Evolutionary conservation across 35 echinoderm and acorn worm species (phyloP).

Genomic region (Stichopus chloronotus): DNA sequence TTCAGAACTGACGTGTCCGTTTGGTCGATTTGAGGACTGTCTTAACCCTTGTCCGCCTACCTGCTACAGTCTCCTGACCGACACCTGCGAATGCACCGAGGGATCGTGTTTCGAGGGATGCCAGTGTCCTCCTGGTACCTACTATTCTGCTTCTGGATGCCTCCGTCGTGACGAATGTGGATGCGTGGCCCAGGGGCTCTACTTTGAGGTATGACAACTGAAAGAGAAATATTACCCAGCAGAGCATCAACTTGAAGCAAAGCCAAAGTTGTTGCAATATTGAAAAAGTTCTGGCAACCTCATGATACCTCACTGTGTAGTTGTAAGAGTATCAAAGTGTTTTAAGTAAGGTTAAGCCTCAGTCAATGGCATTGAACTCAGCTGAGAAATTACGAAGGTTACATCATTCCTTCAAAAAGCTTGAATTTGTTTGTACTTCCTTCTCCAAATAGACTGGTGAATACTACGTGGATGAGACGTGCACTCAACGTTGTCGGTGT

Average conservation of each 20-base stretch:
- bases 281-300: too few relatives aligned
- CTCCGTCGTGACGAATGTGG: neutral
- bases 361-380: too few relatives aligned
- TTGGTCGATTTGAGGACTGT: neutral
- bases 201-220: constrained; percentile 24
- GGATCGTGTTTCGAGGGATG: constrained; percentile 50
- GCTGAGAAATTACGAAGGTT: too few relatives aligned
- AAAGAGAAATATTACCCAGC: too few relatives aligned
- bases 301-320: too few relatives aligned
- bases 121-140: constrained; percentile 8
- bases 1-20: neutral
- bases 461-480: constrained; percentile 24
- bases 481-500: constrained; percentile 20
- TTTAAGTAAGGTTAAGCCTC: neutral
- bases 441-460: constrained; percentile 23
- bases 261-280: neutral
- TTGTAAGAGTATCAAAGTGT: neutral
- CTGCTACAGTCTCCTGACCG: constrained; percentile 26
- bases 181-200: constrained; percentile 35
- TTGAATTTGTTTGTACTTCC: neutral
- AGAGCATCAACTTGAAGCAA: neutral
- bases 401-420: too few relatives aligned
- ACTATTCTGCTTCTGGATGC: neutral
- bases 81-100: constrained; percentile 23
- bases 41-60: constrained; percentile 7